Evolutionary conservation across 2,888 invertebrate species (phyloP).

Genomic region (Tenthredo livida): DNA sequence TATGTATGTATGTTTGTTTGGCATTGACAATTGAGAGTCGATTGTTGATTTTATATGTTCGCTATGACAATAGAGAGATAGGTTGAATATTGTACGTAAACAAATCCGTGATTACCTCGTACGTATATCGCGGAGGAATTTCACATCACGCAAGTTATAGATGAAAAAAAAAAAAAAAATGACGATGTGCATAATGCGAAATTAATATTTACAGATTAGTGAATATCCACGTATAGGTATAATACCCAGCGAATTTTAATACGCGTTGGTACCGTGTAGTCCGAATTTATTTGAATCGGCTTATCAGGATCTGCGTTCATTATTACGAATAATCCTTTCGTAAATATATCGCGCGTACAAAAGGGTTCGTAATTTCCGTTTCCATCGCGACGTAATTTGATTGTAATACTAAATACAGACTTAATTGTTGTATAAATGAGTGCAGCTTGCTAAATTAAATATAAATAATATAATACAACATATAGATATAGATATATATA

Average conservation of each 20-base stretch:
- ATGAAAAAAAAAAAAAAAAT: too few relatives aligned
- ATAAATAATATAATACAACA: neutral
- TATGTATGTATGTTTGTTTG: too few relatives aligned
- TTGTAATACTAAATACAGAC: neutral
- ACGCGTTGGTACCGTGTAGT: neutral
- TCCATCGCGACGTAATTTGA: neutral
- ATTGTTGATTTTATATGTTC: too few relatives aligned
- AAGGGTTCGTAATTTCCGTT: neutral
- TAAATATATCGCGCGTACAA: neutral
- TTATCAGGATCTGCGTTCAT: neutral
- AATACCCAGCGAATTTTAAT: neutral
- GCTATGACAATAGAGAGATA: too few relatives aligned
- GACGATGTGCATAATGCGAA: neutral
- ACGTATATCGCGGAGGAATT: too few relatives aligned
- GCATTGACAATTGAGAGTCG: too few relatives aligned
- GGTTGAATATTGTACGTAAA: too few relatives aligned
- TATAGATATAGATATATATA: neutral
- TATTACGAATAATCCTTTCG: neutral
- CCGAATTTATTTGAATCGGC: neutral
- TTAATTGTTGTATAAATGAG: neutral
- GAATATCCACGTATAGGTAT: neutral
- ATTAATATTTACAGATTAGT: neutral
- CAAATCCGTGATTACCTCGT: too few relatives aligned
- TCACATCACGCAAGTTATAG: too few relatives aligned
- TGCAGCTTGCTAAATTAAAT: neutral